Evolutionary conservation across 2,797 vertebrate genomes (phyloP).

Genomic region (Poliocrania exsul): DNA sequence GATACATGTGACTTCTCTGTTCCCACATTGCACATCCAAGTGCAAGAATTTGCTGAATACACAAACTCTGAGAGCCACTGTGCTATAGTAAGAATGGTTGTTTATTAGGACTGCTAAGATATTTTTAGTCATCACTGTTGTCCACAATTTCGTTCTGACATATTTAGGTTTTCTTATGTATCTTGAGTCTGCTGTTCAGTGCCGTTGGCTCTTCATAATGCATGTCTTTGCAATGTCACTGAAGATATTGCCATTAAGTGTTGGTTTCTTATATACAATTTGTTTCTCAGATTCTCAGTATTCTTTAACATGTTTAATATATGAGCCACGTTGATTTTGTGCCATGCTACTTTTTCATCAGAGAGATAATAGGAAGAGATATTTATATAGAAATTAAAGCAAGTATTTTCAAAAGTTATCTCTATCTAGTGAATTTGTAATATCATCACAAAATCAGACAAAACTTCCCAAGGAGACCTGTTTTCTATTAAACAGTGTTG

Average conservation of each 20-base stretch:
- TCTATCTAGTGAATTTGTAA: constrained; percentile 59
- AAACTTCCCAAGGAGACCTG: constrained; percentile 30
- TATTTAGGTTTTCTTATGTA: neutral
- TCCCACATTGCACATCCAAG: neutral
- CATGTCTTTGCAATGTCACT: rapidly evolving
- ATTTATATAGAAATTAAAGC: constrained; percentile 49
- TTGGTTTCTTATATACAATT: neutral
- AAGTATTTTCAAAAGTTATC: constrained; percentile 53
- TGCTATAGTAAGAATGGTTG: neutral
- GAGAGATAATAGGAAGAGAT: neutral
- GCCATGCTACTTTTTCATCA: constrained; percentile 1
- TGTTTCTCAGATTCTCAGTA: neutral
- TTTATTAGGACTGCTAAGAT: neutral
- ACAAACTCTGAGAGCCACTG: neutral
- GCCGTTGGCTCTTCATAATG: neutral
- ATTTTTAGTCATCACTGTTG: neutral
- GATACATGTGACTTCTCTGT: neutral
- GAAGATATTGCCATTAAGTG: neutral
- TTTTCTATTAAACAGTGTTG: constrained; percentile 62
- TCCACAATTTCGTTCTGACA: neutral
- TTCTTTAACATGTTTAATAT: constrained; percentile 2
- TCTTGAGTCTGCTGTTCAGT: neutral
- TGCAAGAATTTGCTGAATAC: neutral
- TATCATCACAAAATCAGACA: constrained; percentile 50
- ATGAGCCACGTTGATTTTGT: neutral